Evolutionary conservation across 2,888 invertebrate genomes (phyloP).

Genomic region (Dolichomitus sp.): DNA sequence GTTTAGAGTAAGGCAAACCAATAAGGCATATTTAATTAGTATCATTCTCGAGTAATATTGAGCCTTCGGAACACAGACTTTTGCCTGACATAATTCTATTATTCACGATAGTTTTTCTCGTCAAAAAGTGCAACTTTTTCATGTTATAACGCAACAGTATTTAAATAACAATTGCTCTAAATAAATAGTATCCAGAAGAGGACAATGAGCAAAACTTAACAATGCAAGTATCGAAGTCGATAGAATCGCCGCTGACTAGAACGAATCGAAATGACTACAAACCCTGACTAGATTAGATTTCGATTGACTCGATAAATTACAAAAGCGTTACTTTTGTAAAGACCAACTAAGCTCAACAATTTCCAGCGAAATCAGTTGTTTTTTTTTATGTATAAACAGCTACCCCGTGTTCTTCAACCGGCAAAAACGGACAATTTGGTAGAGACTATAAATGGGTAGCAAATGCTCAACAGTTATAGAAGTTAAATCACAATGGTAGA

Average conservation of each 20-base stretch:
- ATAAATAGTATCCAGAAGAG: conserved; percentile 62
- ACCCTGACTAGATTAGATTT: conserved; percentile 71
- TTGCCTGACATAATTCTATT: conserved; percentile 54
- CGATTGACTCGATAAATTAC: conserved; percentile 11
- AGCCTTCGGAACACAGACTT: conserved; percentile 68
- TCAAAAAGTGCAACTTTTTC: conserved; percentile 48
- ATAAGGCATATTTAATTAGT: conserved; percentile 61
- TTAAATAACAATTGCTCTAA: conserved; percentile 64
- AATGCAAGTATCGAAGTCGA: conserved; percentile 59
- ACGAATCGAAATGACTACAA: conserved; percentile 66
- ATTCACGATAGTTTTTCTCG: conserved; percentile 2
- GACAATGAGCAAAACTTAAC: conserved; percentile 75
- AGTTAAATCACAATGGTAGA: conserved; percentile 59
- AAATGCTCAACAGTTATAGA: conserved; percentile 52
- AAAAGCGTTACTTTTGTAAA: conserved; percentile 30
- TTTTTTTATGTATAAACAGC: not conserved
- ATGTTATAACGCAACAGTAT: conserved; percentile 42
- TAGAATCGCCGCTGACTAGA: conserved; percentile 65
- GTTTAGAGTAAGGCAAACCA: conserved; percentile 64
- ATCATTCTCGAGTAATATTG: conserved; percentile 43
- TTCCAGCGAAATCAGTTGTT: not conserved
- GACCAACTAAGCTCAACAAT: conserved; percentile 31
- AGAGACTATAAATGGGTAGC: not conserved
- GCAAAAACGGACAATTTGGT: conserved; percentile 27
- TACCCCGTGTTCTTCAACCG: not conserved